Evolutionary conservation across 35 echinoderm and acorn worm genomes (phyloP), one percentile per base, ranked within the genome.

Genomic region (Acanthaster planci): DNA sequence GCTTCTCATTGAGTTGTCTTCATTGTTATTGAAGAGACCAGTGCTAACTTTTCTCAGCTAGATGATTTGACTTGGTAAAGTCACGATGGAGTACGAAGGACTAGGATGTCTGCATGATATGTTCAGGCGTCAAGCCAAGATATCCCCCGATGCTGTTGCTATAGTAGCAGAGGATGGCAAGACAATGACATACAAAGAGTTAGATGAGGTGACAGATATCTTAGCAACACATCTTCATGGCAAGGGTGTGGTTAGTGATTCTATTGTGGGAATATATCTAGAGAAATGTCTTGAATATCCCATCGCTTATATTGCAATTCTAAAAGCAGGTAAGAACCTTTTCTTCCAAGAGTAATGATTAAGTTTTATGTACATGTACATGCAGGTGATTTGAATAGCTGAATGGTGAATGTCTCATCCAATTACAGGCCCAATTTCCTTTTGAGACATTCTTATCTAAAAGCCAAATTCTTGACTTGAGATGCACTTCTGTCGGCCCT

Each of bases 281-380:
- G 58, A 82, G 35, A 90, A 90, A 54, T 76, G 80, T 77, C 2
- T 90, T 19, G 87, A 84, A 38, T 90, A 90, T 55, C 38, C 87
- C 8, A 21, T 84, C n/a, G 39, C 87, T 22, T 90, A 90, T 32
- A 90, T 90, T 77, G 87, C 87, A 12, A 84, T 84, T 27, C 80
- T 90, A 10, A 83, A 77, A 90, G 87, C 87, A 55, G 87, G 87
- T 83, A 77, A 77, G 26, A n/a, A n/a, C n/a, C n/a, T n/a, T n/a
- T n/a, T n/a, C n/a, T n/a, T n/a, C n/a, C n/a, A n/a, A n/a, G n/a
- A n/a, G n/a, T n/a, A n/a, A n/a, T n/a, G n/a, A n/a, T n/a, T n/a
- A n/a, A n/a, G n/a, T n/a, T n/a, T n/a, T n/a, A n/a, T n/a, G n/a
- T n/a, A n/a, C n/a, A n/a, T n/a, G n/a, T n/a, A n/a, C n/a, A n/a